A percentile compares a stretch with the other conserved stretches of the same genome.
Conservation (phyloP, 2,113 vertebrate genomes). For the Rhea americana region DNA sequence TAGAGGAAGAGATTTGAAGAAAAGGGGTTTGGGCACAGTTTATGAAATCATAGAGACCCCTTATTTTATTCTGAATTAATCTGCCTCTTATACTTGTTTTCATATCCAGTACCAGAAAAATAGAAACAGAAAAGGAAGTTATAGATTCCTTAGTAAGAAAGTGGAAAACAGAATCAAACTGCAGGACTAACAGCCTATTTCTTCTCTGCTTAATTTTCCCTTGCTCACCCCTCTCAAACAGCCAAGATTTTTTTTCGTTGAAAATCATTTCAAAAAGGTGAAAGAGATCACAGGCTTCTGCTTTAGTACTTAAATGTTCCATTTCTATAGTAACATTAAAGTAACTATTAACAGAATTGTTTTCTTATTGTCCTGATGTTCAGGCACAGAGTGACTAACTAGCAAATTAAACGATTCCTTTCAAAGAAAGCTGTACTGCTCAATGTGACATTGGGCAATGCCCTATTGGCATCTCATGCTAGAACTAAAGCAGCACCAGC, state of each 20-base stretch:
- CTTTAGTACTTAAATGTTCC: not conserved
- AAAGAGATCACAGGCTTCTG: not conserved
- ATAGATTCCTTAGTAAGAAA: not conserved
- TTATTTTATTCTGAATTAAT: not conserved
- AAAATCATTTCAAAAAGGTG: not conserved
- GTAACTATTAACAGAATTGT: not conserved
- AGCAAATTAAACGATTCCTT: not conserved
- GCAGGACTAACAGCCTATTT: not conserved
- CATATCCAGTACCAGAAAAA: not conserved
- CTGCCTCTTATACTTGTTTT: not conserved
- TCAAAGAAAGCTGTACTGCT: not conserved
- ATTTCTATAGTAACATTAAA: not conserved
- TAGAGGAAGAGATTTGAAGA: not conserved
- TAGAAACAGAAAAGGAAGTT: slow-evolving; percentile 26
- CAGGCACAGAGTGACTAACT: not conserved
- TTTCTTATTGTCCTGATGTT: not conserved
- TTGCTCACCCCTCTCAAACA: not conserved
- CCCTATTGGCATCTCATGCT: not conserved
- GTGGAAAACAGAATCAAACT: not conserved
- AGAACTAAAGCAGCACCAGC: not conserved
- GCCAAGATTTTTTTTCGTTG: not conserved
- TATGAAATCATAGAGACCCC: not conserved
- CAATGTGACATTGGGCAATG: not conserved
- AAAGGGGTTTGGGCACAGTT: not conserved
- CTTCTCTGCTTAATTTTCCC: not conserved